Evolutionary conservation across 2,888 invertebrate species (phyloP), one percentile per base, ranked within the genome.

Genomic region (Tipula helvola): DNA sequence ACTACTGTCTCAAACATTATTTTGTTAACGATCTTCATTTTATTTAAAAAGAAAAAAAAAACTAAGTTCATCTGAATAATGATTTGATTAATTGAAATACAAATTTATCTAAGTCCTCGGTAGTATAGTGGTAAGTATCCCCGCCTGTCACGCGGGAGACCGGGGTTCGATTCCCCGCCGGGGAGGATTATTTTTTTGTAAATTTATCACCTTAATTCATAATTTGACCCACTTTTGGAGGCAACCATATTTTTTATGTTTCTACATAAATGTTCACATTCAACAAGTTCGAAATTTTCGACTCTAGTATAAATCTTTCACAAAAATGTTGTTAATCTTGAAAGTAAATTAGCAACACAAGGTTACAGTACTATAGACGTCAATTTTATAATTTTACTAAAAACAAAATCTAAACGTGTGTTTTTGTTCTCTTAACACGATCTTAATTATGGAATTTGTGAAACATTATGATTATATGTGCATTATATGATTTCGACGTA

Each of bases 61-160:
- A 39, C 0, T 2, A 39, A 39, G 39, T 3, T 3, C 39, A 7
- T 39, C 7, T 39, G 2, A 39, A 39, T 39, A 7, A 39, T 39
- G 39, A 39, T 39, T 39, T 39, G 39, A 7, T 39, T 39, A 3
- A 39, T 39, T 7, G 10, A 44, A 44, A 44, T 44, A 5, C 7
- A 2, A 39, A 44, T 44, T 52, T 52, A 52, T 52, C n/a, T 52
- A 44, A 47, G 2, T 86, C 86, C 86, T 52, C 86, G 86, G 57
- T 86, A 86, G 86, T 86, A 86, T 86, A 86, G 86, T 86, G 86
- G 86, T 86, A 7, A 86, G 86, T 86, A 86, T 86, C 86, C 86
- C 86, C 86, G 86, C 86, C 86, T 86, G 86, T 86, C 86, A 86
- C 86, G 86, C 86, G 86, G 86, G 86, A 86, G 86, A 86, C 57